A percentile compares a stretch with the other conserved stretches of the same genome.
Conservation (phyloP, 2,888 invertebrate genomes). For the Ophioninae sp. region DNA sequence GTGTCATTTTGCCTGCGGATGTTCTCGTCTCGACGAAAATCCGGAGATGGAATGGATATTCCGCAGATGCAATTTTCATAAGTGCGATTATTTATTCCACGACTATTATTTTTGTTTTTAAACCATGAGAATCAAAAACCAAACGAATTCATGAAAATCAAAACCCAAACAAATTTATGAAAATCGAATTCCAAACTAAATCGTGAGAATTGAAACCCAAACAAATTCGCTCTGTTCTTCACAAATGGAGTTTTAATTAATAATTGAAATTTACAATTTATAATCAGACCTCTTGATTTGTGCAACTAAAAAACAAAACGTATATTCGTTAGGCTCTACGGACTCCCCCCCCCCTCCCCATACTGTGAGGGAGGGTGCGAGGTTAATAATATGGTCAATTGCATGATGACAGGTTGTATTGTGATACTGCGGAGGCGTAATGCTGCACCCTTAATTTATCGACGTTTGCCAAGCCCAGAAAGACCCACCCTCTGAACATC, state of each 20-base stretch:
- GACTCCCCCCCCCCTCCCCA: neutral
- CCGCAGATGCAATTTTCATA: neutral
- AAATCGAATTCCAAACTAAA: neutral
- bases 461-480: conserved; percentile 55
- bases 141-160: neutral
- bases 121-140: neutral
- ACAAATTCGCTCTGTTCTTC: neutral
- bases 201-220: no score
- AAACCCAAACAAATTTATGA: neutral
- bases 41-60: neutral
- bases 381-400: conserved; percentile 31
- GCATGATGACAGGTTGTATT: conserved; percentile 37
- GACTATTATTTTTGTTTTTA: neutral
- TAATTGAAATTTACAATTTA: no score
- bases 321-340: no score
- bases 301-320: no score
- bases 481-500: conserved; percentile 4
- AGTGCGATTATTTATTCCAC: neutral
- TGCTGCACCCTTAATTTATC: conserved; percentile 59
- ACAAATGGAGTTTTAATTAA: no score
- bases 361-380: neutral
- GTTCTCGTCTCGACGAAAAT: conserved; percentile 13
- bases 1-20: neutral
- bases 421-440: conserved; percentile 22
- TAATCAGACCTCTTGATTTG: no score